Percentiles rank a stretch among this genome's conserved stretches.
phyloP scores from a whole-genome alignment of 2,113 vertebrate species.

The Struthidea cinerea region DNA sequence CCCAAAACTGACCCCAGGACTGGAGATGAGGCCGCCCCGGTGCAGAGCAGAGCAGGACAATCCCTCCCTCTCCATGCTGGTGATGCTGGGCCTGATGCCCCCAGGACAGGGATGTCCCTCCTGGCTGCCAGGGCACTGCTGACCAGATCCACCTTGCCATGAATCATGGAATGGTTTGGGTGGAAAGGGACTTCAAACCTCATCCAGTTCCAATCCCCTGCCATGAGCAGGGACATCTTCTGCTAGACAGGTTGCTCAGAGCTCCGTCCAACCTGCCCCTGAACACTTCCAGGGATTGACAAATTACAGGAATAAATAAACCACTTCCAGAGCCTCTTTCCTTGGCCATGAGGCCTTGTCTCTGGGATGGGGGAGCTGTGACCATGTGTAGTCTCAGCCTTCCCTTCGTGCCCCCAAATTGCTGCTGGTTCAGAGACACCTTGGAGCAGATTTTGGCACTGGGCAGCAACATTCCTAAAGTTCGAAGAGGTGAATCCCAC shows the following conservation, averaged over 20 bases:
- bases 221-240: not conserved
- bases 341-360: not conserved
- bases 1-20: not conserved
- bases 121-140: not conserved
- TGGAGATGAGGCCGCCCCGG: rapidly evolving
- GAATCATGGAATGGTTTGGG: not conserved
- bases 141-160: not conserved
- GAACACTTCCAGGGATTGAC: not conserved
- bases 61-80: not conserved
- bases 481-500: not conserved
- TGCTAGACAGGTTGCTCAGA: not conserved
- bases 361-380: not conserved
- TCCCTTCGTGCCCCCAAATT: not conserved
- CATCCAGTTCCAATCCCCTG: not conserved
- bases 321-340: not conserved
- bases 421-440: not conserved
- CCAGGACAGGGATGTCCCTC: not conserved
- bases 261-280: rapidly evolving
- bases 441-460: not conserved
- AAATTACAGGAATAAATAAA: not conserved
- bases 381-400: not conserved
- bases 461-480: not conserved
- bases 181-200: not conserved
- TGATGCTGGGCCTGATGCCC: not conserved
- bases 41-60: not conserved